A percentile compares a stretch with the other conserved stretches of the same genome.
These are phyloP conservation scores for Paralvinella palmiformis DNA, from an alignment of 1,140 invertebrate genomes.

Conservation along the genomic window DNA sequence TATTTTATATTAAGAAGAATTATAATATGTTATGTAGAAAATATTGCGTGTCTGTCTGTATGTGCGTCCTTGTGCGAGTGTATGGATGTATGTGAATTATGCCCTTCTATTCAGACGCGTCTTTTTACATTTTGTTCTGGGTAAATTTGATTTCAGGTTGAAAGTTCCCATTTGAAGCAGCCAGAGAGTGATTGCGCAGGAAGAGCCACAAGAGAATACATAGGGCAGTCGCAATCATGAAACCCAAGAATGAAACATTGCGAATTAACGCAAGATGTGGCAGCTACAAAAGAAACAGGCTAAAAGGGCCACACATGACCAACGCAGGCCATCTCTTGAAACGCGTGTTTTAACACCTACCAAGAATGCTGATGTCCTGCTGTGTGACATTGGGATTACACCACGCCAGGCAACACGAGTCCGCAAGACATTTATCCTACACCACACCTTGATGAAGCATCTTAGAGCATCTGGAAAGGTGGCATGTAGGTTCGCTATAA, in stretches of 20 bases:
- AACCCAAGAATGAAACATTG: background rate
- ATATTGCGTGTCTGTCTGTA: no score
- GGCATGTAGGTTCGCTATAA: background rate
- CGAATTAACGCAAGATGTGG: background rate
- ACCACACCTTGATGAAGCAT: background rate
- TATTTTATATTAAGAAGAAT: background rate
- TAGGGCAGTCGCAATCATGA: background rate
- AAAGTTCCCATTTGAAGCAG: slow-evolving; percentile 3
- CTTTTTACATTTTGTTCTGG: background rate
- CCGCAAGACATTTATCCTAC: background rate
- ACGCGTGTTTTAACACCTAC: background rate
- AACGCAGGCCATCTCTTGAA: background rate
- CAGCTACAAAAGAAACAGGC: background rate
- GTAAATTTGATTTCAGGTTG: background rate
- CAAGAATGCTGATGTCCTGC: background rate
- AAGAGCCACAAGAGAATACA: background rate
- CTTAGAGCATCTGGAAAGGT: slow-evolving; percentile 2
- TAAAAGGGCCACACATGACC: background rate
- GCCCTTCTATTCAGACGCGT: background rate
- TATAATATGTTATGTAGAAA: no score
- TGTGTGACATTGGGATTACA: background rate
- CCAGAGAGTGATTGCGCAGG: background rate
- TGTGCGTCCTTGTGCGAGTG: no score
- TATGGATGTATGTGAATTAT: no score
- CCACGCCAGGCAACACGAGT: background rate